Evolutionary conservation across 2,888 invertebrate genomes (phyloP).

Genomic region (Pachydiplax longipennis): DNA sequence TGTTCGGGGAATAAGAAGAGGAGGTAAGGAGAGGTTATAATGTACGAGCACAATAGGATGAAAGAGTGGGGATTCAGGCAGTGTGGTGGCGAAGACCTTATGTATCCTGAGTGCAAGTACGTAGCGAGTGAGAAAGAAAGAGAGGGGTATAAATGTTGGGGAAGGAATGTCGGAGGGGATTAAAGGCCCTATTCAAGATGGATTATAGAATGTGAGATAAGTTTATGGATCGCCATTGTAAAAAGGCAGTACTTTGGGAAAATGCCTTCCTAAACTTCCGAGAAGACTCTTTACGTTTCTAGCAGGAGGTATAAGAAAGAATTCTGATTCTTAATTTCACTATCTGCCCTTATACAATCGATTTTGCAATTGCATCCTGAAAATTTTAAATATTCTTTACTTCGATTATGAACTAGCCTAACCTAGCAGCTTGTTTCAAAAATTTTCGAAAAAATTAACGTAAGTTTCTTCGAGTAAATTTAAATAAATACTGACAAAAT

Average conservation of each 20-base stretch:
- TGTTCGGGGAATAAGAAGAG: background rate
- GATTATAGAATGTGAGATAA: background rate
- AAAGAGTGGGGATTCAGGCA: background rate
- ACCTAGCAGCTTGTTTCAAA: no score
- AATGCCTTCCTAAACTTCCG: background rate
- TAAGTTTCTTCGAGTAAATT: no score
- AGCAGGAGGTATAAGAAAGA: no score
- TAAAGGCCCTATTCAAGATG: background rate
- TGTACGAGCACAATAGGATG: constrained; percentile 5
- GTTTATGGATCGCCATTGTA: background rate
- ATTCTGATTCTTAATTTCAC: no score
- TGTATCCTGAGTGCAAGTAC: constrained; percentile 15
- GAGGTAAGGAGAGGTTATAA: constrained; percentile 7
- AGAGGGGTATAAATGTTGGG: background rate
- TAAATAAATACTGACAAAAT: no score
- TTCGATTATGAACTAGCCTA: no score
- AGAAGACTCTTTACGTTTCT: no score
- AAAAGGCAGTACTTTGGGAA: background rate
- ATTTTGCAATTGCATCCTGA: no score
- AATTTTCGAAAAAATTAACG: no score
- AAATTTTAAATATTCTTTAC: no score
- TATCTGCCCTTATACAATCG: no score
- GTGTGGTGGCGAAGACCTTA: background rate
- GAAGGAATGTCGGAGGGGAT: constrained; percentile 19
- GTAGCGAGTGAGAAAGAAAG: background rate